Base-by-base conservation (phyloP, 2,888 invertebrate genomes). In the Diadegma fenestrale region DNA sequence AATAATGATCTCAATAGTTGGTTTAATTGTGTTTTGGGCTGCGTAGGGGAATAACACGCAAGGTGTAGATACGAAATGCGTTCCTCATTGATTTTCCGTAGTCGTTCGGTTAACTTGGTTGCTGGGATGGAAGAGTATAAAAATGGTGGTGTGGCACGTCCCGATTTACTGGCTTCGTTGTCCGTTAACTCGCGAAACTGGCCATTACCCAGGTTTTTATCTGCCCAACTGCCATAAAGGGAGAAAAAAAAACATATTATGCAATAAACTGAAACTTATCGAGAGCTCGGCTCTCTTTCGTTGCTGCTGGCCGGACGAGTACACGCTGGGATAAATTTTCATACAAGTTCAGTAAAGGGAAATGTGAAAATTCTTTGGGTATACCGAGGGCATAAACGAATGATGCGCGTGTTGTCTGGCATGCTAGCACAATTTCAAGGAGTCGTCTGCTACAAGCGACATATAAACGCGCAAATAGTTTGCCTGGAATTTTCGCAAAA, bases 381-480 rank as follows among this genome's bases (percentile, higher is more conserved):
- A 66, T 19, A 33, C 51, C 71, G 14, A n/a, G 14, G 4, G 14
- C 17, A 19, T 64, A 76, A 63, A 64, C 75, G 64, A 66, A 43
- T 54, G 45, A 73, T 45, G 54, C 22, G 17, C 37, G 7, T 10
- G 63, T 64, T 33, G 61, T 76, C 63, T 64, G 75, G 71, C 64
- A 75, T 51, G 41, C 54, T 41, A 43, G 33, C 22, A 73, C 54
- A 48, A 61, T 76, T 64, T 48, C 63, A 48, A 30, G 33, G 30
- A 76, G 48, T 37, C 75, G 63, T 33, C 48, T 12, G 2, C 41
- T 41, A 33, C 58, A 58, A 12, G 72, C 58, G 78, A 79, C 66
- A 83, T 83, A 79, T 83, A 79, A 83, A 78, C 61, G 72, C 48
- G 68, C n/a, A 66, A 83, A 83, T 82, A 83, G 78, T 79, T 72